phyloP scores from a whole-genome alignment of 1,140 invertebrate species.

The Trigoniulus corallinus region DNA sequence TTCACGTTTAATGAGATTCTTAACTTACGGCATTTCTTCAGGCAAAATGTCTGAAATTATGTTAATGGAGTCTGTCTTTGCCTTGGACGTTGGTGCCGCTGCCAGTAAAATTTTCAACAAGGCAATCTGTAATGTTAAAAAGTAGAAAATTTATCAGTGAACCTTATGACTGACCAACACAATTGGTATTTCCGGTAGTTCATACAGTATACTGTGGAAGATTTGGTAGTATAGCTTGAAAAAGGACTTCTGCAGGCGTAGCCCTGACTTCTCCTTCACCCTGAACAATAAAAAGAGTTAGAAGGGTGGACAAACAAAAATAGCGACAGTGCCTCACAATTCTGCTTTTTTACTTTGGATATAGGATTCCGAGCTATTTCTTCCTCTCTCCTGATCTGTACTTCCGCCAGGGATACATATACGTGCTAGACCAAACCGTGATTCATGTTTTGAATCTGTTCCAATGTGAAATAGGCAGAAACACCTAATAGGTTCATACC shows the following conservation, averaged over 20 bases:
- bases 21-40: conserved; percentile 73
- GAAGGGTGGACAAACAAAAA: neutral
- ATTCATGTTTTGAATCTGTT: too few relatives aligned
- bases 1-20: neutral
- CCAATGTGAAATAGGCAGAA: neutral
- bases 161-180: neutral
- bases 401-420: conserved; percentile 32
- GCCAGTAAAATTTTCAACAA: conserved; percentile 91
- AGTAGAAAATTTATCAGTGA: too few relatives aligned
- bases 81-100: conserved; percentile 91
- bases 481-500: conserved; percentile 20
- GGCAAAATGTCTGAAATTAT: conserved; percentile 94
- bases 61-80: conserved; percentile 96
- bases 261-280: conserved; percentile 50
- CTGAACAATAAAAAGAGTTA: conserved; percentile 14
- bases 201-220: conserved; percentile 78
- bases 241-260: conserved; percentile 72
- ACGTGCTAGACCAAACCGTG: conserved; percentile 24
- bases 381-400: conserved; percentile 34
- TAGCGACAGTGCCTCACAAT: too few relatives aligned
- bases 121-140: conserved; percentile 66
- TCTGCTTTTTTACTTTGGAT: conserved; percentile 25
- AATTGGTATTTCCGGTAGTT: neutral
- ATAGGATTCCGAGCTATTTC: conserved; percentile 33
- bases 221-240: conserved; percentile 79